Percentiles rank a stretch among this genome's conserved stretches.
Evolutionary conservation across 2,888 invertebrate species (phyloP).

Genomic region (Mythimna lalbum): DNA sequence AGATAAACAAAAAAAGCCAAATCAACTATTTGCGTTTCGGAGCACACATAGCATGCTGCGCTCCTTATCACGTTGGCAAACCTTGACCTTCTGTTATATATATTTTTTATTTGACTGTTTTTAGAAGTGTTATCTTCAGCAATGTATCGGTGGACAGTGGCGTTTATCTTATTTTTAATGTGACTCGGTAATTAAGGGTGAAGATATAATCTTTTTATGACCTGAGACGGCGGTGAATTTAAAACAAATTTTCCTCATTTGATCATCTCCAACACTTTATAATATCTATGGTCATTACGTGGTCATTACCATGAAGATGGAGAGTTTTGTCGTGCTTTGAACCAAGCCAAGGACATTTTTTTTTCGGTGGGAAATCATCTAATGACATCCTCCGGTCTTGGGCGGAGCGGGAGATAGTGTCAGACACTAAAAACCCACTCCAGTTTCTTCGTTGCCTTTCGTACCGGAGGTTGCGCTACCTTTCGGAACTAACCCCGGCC

Average conservation of each 20-base stretch:
- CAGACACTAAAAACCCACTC: too few species aligned
- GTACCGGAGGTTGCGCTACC: too few species aligned
- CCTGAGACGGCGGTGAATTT: not conserved
- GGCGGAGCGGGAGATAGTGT: too few species aligned
- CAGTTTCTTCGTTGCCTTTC: too few species aligned
- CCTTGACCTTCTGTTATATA: not conserved
- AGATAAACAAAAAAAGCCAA: too few species aligned
- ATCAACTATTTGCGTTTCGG: too few species aligned
- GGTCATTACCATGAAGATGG: not conserved
- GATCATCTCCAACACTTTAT: not conserved
- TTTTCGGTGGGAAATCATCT: too few species aligned
- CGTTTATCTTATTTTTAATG: slow-evolving; percentile 15
- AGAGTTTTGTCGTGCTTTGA: not conserved
- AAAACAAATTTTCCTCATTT: not conserved
- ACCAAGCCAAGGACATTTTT: not conserved
- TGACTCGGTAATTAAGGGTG: slow-evolving; percentile 24
- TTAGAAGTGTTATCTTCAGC: slow-evolving; percentile 11
- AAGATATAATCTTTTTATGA: slow-evolving; percentile 24
- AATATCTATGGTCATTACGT: too few species aligned
- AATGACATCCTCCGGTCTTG: too few species aligned
- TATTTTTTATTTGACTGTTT: not conserved
- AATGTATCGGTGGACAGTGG: not conserved
- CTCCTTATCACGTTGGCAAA: not conserved
- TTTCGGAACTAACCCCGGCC: too few species aligned
- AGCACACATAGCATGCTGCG: too few species aligned